These are phyloP conservation scores for Pelecanoides urinatrix DNA, from an alignment of 2,113 vertebrate genomes.

Conservation along the genomic window DNA sequence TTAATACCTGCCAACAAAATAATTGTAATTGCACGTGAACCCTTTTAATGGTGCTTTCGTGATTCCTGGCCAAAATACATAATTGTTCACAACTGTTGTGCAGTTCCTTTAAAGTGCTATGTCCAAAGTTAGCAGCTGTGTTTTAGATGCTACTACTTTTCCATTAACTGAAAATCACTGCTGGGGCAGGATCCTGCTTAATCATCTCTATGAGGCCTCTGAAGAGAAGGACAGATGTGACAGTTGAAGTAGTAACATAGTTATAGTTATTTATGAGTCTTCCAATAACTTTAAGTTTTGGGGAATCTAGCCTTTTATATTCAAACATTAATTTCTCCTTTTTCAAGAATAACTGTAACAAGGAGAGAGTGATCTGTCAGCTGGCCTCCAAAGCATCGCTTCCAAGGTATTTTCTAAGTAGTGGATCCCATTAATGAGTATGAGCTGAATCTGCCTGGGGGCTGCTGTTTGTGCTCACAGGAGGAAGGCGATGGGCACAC, in stretches of 20 bases:
- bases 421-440: background rate
- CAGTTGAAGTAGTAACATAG: background rate
- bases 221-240: background rate
- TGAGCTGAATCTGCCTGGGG: background rate
- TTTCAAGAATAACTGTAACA: background rate
- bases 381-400: background rate
- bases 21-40: background rate
- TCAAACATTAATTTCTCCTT: background rate
- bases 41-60: background rate
- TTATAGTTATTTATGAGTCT: background rate
- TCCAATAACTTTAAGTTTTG: background rate
- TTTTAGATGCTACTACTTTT: background rate
- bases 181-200: background rate
- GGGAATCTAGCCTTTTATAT: background rate
- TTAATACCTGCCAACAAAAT: conserved; percentile 11
- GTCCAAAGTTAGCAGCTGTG: background rate
- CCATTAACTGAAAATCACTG: background rate
- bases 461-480: background rate
- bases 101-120: background rate
- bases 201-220: background rate
- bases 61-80: background rate
- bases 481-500: background rate
- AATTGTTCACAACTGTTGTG: background rate
- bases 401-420: background rate
- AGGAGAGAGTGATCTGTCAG: background rate